These are phyloP conservation scores for Rhyacichthys aspro DNA, from an alignment of 2,797 vertebrate genomes.

Conservation along the genomic window DNA sequence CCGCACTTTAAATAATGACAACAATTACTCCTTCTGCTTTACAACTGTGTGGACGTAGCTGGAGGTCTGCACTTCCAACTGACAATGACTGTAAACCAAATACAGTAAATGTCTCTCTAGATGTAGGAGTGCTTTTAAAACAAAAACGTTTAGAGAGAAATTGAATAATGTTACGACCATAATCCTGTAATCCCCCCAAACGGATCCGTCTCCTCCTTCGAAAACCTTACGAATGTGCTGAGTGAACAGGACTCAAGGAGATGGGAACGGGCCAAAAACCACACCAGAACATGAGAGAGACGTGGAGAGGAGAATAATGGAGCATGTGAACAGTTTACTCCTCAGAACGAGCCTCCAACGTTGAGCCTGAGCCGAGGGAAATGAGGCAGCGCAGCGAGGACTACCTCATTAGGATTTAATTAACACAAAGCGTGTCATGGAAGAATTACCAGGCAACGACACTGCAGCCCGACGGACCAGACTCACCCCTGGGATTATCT, in stretches of 20 bases:
- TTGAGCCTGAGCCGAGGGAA: too few species aligned
- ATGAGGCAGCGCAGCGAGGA: not conserved
- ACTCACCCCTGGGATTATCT: not conserved
- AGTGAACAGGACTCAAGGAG: slow-evolving; percentile 17
- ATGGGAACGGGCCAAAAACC: slow-evolving; percentile 12
- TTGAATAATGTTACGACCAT: slow-evolving; percentile 38
- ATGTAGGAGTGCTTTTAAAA: slow-evolving; percentile 21
- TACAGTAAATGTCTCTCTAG: slow-evolving; percentile 26
- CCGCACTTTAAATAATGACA: not conserved
- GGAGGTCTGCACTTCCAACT: not conserved
- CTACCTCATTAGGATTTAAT: not conserved
- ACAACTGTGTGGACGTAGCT: not conserved
- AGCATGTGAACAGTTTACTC: too few species aligned
- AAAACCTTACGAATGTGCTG: slow-evolving; percentile 43
- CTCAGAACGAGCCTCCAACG: too few species aligned
- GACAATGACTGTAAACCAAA: not conserved
- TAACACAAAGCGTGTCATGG: not conserved
- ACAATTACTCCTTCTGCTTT: not conserved
- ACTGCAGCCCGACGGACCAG: not conserved
- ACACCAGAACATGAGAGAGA: not conserved
- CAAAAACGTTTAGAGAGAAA: slow-evolving; percentile 33
- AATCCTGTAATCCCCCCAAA: slow-evolving; percentile 36
- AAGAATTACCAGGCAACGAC: slow-evolving; percentile 3
- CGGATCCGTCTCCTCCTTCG: slow-evolving; percentile 13
- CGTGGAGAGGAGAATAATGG: too few species aligned